Conservation (phyloP, 2,888 invertebrate genomes). For the Cylloceria caligata region DNA sequence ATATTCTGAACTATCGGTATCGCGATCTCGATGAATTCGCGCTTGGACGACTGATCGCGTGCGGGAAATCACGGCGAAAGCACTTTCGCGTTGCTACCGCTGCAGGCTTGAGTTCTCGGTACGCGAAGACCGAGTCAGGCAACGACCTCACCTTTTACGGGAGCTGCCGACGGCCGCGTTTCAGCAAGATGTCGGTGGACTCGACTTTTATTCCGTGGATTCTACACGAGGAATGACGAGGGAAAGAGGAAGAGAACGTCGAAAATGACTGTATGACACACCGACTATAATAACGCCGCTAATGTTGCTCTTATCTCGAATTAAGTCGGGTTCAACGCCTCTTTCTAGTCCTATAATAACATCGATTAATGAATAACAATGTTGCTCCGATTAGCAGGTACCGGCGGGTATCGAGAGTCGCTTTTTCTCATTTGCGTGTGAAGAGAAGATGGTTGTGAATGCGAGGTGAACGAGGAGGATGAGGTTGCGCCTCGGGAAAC, state of each 20-base stretch:
- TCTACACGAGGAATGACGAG: neutral
- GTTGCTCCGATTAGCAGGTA: neutral
- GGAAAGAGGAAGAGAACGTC: neutral
- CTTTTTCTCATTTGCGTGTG: neutral
- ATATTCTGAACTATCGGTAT: neutral
- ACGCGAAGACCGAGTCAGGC: conserved; percentile 42
- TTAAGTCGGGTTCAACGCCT: neutral
- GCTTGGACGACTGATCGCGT: conserved; percentile 60
- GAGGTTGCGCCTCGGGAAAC: conserved; percentile 40
- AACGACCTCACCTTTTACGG: conserved; percentile 61
- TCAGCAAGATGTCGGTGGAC: neutral
- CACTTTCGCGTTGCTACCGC: conserved; percentile 74
- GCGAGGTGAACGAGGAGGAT: neutral
- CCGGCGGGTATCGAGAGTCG: neutral
- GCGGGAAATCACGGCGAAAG: conserved; percentile 78
- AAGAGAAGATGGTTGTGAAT: neutral
- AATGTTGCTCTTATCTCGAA: conserved; percentile 2
- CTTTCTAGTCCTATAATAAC: neutral
- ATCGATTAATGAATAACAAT: neutral
- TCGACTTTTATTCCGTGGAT: conserved; percentile 4
- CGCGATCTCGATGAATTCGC: conserved; percentile 41
- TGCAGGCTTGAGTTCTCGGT: conserved; percentile 41
- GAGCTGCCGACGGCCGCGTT: conserved; percentile 1
- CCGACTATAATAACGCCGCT: neutral
- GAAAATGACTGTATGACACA: neutral